Percentiles rank a stretch among this genome's conserved stretches.
Evolutionary conservation across 1,140 invertebrate species (phyloP).

Genomic region (Pantala flavescens): DNA sequence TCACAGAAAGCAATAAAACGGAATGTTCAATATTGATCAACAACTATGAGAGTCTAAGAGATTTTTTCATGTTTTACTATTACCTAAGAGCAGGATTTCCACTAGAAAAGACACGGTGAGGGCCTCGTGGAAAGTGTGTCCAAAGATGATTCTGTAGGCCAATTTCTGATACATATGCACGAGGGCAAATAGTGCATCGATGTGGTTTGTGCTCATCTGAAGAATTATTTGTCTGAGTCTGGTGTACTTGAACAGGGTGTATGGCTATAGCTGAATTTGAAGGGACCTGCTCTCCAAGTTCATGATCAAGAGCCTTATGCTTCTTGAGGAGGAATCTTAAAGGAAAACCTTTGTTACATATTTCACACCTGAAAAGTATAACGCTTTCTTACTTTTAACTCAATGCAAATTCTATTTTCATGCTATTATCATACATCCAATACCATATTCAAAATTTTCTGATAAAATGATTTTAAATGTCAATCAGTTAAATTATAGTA

Average conservation of each 20-base stretch:
- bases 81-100: background rate
- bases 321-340: constrained; percentile 10
- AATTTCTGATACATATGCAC: constrained; percentile 40
- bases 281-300: background rate
- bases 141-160: constrained; percentile 46
- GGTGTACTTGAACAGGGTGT: background rate
- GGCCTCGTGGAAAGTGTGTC: constrained; percentile 35
- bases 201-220: constrained; percentile 34
- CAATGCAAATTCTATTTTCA: background rate
- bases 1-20: too few relatives aligned
- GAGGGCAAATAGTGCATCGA: constrained; percentile 40
- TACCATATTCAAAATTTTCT: too few relatives aligned
- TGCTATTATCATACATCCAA: too few relatives aligned
- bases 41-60: too few relatives aligned
- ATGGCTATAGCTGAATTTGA: background rate
- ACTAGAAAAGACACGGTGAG: background rate
- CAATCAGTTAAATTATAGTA: too few relatives aligned
- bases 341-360: constrained; percentile 10
- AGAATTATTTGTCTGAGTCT: background rate
- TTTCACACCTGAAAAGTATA: constrained; percentile 6
- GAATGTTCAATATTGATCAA: too few relatives aligned
- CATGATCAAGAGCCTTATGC: background rate
- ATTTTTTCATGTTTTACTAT: too few relatives aligned
- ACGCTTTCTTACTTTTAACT: background rate
- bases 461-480: too few relatives aligned